Evolutionary conservation across 1,140 invertebrate species (phyloP).

Genomic region (Drosophila pseudoananassae): DNA sequence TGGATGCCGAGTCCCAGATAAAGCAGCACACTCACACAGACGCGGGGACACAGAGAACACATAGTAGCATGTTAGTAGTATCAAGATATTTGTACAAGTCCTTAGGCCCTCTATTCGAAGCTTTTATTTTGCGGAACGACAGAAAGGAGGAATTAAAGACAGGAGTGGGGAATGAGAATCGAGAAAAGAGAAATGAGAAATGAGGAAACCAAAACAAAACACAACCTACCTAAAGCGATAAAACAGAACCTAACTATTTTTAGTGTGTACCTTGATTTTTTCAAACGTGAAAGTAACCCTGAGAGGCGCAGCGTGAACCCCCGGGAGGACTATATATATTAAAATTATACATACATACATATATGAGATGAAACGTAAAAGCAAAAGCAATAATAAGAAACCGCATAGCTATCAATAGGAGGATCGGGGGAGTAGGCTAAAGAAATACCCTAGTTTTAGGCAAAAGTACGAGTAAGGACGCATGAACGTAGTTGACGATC

Average conservation of each 20-base stretch:
- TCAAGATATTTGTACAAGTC: constrained; percentile 58
- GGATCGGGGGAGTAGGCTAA: constrained; percentile 43
- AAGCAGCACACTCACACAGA: constrained; percentile 12
- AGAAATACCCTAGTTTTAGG: constrained; percentile 43
- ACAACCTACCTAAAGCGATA: constrained; percentile 78
- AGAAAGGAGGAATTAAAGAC: constrained; percentile 6
- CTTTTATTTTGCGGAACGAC: constrained; percentile 57
- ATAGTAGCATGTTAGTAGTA: constrained; percentile 68
- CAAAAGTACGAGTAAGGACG: constrained; percentile 39
- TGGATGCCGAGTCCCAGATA: constrained; percentile 34
- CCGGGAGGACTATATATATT: constrained; percentile 51
- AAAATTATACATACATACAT: constrained; percentile 45
- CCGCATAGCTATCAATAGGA: constrained; percentile 76
- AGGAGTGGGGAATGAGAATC: constrained; percentile 11
- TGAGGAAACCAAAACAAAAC: constrained; percentile 53
- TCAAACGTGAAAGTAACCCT: constrained; percentile 56
- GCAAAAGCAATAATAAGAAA: constrained; percentile 79
- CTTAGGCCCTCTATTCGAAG: constrained; percentile 69
- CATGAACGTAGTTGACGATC: constrained; percentile 17
- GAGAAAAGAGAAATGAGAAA: constrained; percentile 17
- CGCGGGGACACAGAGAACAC: constrained; percentile 30
- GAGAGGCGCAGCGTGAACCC: constrained; percentile 20
- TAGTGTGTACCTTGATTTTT: constrained; percentile 82
- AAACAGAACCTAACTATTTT: constrained; percentile 82
- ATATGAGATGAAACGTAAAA: constrained; percentile 69